Evolutionary conservation across 2,888 invertebrate genomes (phyloP).

Genomic region (Idaea aversata): DNA sequence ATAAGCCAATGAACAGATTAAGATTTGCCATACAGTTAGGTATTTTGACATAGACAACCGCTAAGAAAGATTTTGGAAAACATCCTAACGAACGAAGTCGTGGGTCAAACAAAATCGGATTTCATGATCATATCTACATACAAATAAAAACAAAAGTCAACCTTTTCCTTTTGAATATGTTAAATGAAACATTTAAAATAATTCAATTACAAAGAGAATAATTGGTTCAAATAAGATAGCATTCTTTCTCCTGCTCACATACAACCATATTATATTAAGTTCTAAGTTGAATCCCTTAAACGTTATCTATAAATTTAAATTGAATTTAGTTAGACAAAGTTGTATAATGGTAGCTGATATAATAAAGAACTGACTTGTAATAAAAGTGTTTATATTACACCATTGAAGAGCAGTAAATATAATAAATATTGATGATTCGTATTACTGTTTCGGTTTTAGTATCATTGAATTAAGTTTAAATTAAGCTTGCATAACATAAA

Average conservation of each 20-base stretch:
- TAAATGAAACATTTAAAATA: background rate
- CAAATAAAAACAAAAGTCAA: background rate
- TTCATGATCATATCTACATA: background rate
- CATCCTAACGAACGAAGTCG: too few species aligned
- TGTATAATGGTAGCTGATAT: background rate
- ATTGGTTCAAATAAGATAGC: background rate
- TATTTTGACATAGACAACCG: too few species aligned
- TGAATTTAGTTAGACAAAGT: background rate
- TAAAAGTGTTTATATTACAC: background rate
- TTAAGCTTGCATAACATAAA: background rate
- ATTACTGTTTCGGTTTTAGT: background rate
- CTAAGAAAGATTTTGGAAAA: too few species aligned
- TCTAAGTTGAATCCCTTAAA: background rate
- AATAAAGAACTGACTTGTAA: background rate
- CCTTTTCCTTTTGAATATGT: background rate
- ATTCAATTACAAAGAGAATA: background rate
- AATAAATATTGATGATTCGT: background rate
- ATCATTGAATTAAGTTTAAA: background rate
- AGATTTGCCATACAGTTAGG: too few species aligned
- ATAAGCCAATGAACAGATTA: too few species aligned
- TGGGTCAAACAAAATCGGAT: too few species aligned
- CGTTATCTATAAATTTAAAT: background rate
- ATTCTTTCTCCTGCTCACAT: background rate
- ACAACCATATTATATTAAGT: background rate
- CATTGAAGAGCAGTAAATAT: slow-evolving; percentile 1